Evolutionary conservation across 2,113 vertebrate species (phyloP), one percentile per base, ranked within the genome.

Genomic region (Rynchops niger): DNA sequence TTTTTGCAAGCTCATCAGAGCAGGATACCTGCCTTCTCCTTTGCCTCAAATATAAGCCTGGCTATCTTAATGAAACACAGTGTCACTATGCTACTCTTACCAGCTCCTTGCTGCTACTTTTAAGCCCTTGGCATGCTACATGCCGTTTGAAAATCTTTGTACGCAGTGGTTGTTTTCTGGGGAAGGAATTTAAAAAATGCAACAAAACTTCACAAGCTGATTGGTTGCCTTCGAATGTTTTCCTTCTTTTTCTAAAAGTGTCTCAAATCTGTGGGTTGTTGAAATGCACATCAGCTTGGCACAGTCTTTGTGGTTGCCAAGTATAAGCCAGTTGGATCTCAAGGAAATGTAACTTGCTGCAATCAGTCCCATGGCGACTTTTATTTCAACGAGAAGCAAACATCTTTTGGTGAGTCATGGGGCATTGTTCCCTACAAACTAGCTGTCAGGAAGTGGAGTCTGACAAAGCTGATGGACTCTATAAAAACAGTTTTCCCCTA

Each of bases 371-470:
- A 2, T 69, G 43, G 70, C 0, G 9, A 79, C 88, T 92, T 94
- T 78, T 88, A 73, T 93, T 93, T 92, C 80, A 76, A 55, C 8
- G 5, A 96, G 83, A 89, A 88, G 52, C 62, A 85, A 95, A 90
- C 73, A 59, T 81, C 32, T 93, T 81, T 63, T 77, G 69, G 94
- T 95, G 95, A 97, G 74, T 96, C 97, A 96, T 9, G 5, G n/a
- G 43, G 22, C 66, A 89, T 88, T 92, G 82, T 93, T 95, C 52
- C 23, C 40, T 67, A 40, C 38, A 83, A 86, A 78, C 50, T n/a
- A 45, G n/a, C 42, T 76, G 63, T 86, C 70, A 72, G 95, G 96
- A 97, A 97, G 67, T 42, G 13, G 50, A 90, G 26, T 79, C 70
- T 88, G 78, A 58, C 89, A 95, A 83, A 91, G 56, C 43, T 3